Base-by-base conservation (phyloP, 2,888 invertebrate species). In the Lamproptera curius region DNA sequence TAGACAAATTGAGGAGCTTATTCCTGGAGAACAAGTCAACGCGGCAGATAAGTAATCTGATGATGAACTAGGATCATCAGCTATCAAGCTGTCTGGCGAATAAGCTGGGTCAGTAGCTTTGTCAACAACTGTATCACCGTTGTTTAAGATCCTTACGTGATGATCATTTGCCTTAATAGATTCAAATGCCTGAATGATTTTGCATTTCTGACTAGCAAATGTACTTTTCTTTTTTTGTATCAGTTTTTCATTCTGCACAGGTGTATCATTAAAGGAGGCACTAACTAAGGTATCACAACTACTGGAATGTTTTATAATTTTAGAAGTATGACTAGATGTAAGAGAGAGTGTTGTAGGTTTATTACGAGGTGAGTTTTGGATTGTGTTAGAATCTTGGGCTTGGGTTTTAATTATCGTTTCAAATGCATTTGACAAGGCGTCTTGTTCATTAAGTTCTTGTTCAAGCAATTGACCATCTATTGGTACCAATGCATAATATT, bases 371-470 rank as follows among this genome's bases (percentile, higher is more conserved):
- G 61, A 51, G 46, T 53, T 56, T 51, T 67, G 65, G 43, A 59
- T 58, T 62, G 71, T 69, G 54, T 61, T 65, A 47, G 62, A 51
- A 53, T 70, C 64, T 46, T 65, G 67, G 49, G 63, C 57, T 69
- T 77, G 80, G 2, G 72, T 63, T 62, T 76, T 76, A 59, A 77
- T 79, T 50, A 89, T 87, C 48, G 79, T 81, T 51, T 85, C 75
- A 68, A 89, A 89, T 39, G 88, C 88, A 63, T 76, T 74, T 34
- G 87, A 86, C 31, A 89, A 70, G 36, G 74, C 83, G 63, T 89
- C 89, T 65, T 89, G 89, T 66, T 89, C 89, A 17, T 72, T 79
- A 13, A 89, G 73, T 65, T 89, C 89, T 61, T 80, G 83, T 39
- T 89, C 89, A 57, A 89, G 63, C 52, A 81, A 67, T 51, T 73